Percentiles rank a stretch among this genome's conserved stretches.
phyloP scores from a whole-genome alignment of 2,888 invertebrate genomes.

The Heliconius cydno region DNA sequence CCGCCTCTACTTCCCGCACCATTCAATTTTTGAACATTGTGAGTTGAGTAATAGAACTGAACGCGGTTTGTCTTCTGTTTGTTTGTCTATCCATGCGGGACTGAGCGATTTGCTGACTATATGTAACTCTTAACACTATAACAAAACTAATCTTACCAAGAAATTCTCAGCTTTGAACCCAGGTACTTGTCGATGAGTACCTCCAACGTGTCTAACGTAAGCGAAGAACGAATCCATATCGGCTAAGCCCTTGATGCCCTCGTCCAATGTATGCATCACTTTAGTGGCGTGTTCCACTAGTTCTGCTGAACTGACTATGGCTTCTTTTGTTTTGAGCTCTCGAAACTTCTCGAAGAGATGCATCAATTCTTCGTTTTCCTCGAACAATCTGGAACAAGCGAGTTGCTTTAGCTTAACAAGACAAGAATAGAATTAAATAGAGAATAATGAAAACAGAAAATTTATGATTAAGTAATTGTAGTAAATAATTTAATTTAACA shows the following conservation, averaged over 20 bases:
- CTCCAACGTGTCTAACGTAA: constrained; percentile 91
- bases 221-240: constrained; percentile 91
- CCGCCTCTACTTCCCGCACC: no score
- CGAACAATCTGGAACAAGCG: constrained; percentile 89
- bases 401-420: background rate
- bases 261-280: constrained; percentile 94
- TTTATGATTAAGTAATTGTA: no score
- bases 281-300: constrained; percentile 93
- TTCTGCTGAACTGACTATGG: constrained; percentile 90
- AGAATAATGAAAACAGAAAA: background rate
- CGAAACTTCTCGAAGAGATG: constrained; percentile 90
- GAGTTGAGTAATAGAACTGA: no score
- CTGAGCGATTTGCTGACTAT: no score
- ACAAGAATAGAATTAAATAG: background rate
- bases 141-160: constrained; percentile 86
- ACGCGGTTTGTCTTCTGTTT: no score
- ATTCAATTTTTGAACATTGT: no score
- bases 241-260: constrained; percentile 92
- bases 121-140: background rate
- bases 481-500: no score
- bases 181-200: constrained; percentile 91
- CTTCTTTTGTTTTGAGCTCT: constrained; percentile 88
- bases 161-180: constrained; percentile 93
- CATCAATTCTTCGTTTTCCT: constrained; percentile 90
- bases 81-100: no score